Conservation (phyloP, 2,113 vertebrate species). For the Mola mola region DNA sequence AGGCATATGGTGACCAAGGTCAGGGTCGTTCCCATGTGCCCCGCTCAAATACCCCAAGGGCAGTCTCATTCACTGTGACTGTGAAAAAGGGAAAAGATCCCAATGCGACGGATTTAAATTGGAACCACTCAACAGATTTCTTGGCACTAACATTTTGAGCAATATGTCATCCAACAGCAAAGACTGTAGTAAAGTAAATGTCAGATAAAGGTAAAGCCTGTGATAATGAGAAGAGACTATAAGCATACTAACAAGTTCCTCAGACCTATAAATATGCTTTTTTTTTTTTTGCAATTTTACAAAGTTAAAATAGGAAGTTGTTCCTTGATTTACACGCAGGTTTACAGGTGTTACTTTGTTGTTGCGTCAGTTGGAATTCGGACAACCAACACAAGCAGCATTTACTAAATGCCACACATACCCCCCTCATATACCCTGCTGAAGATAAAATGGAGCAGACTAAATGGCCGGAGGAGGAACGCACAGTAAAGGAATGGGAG, state of each 20-base stretch:
- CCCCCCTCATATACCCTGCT: background rate
- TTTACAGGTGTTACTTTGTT: too few species aligned
- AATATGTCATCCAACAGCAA: background rate
- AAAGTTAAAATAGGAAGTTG: too few species aligned
- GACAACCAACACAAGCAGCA: too few species aligned
- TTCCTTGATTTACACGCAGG: too few species aligned
- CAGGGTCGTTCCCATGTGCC: conserved; percentile 31
- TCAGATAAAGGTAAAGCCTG: conserved; percentile 5
- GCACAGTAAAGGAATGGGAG: background rate
- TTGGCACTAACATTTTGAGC: background rate
- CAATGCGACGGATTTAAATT: conserved; percentile 8
- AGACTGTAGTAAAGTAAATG: conserved; percentile 1
- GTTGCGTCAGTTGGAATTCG: too few species aligned
- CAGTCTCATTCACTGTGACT: too few species aligned
- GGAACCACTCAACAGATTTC: conserved; percentile 6
- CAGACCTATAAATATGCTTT: background rate
- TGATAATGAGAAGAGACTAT: background rate
- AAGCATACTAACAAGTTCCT: background rate
- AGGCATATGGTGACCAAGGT: conserved; percentile 58
- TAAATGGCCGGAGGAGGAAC: conserved; percentile 4
- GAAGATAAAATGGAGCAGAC: background rate
- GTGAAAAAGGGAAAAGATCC: conserved; percentile 20
- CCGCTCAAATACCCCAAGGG: conserved; percentile 29
- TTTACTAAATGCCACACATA: background rate
- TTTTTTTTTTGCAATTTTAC: too few species aligned